A percentile compares a stretch with the other conserved stretches of the same genome.
Evolutionary conservation across 2,797 vertebrate species (phyloP).

Genomic region (Malurus splendens): DNA sequence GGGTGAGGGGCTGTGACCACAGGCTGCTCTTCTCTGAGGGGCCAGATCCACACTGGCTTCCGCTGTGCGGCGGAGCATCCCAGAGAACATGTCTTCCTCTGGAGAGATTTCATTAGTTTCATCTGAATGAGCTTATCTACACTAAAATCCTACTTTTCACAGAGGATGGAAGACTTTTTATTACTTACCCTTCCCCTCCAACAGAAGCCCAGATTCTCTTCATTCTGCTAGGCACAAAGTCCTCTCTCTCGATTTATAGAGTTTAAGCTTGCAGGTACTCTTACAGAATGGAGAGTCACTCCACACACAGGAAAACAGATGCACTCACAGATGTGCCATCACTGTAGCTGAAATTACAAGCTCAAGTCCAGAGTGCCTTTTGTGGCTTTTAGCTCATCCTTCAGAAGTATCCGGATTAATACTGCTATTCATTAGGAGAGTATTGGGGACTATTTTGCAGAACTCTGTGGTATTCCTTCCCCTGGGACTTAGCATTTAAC

Average conservation of each 20-base stretch:
- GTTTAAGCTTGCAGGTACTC: not conserved
- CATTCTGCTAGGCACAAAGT: not conserved
- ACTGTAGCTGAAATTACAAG: not conserved
- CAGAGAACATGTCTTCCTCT: not conserved
- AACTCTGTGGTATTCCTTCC: not conserved
- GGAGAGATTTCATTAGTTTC: not conserved
- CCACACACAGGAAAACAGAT: not conserved
- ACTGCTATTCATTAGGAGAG: not conserved
- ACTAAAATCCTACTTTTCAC: not conserved
- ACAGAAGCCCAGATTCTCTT: not conserved
- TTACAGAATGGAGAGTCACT: not conserved
- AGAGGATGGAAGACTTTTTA: not conserved
- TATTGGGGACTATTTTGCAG: not conserved
- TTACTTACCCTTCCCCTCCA: fast-evolving
- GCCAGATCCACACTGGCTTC: not conserved
- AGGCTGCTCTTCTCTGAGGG: not conserved
- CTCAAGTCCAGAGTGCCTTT: not conserved
- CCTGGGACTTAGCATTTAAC: not conserved
- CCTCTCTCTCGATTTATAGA: not conserved
- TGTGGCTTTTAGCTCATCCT: not conserved
- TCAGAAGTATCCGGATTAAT: not conserved
- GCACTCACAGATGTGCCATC: not conserved
- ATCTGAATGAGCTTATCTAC: not conserved
- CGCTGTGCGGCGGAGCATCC: not conserved
- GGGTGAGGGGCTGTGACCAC: not conserved